Evolutionary conservation across 2,113 vertebrate species (phyloP), one percentile per base, ranked within the genome.

Genomic region (Cisticola juncidis): DNA sequence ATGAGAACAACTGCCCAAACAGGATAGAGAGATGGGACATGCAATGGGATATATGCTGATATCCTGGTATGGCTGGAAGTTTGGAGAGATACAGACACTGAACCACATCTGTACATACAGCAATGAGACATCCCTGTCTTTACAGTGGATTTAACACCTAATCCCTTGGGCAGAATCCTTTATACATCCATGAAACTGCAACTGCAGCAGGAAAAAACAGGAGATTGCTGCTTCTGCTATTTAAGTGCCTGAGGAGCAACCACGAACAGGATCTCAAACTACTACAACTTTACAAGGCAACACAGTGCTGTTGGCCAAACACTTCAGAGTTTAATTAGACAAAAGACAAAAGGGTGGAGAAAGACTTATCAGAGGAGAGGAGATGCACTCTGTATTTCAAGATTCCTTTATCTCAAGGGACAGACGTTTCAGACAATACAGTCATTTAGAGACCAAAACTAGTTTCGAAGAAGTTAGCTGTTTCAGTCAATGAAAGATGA

Each of bases 331-430:
- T 70, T 64, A 53, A 76, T 51, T 40, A 81, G 11, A 87, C 11
- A 85, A 82, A 83, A 66, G 1, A 31, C 1, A n/a, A n/a, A n/a
- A 64, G 0, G 0, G 6, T 33, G 23, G 29, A 73, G 31, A 70
- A 57, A 15, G 1, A 45, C 33, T 86, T 47, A 19, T 68, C 28
- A 45, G 18, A 58, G 4, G 9, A 44, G 14, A 57, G 5, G 17
- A 79, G 23, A 60, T 12, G 19, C 26, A 48, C 35, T 29, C 21
- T 69, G 18, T 44, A 53, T 28, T 76, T 78, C 29, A 68, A 66
- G 12, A 48, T 33, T 76, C 23, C 15, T 85, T 82, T 73, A 76
- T 15, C 44, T 53, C 53, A 82, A 62, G 23, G 14, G 10, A 76
- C n/a, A n/a, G n/a, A n/a, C 45, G 22, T 11, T 24, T 11, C 28